A percentile compares a stretch with the other conserved stretches of the same genome.
phyloP scores from a whole-genome alignment of 2,888 invertebrate genomes.

The Coelinius sp. region DNA sequence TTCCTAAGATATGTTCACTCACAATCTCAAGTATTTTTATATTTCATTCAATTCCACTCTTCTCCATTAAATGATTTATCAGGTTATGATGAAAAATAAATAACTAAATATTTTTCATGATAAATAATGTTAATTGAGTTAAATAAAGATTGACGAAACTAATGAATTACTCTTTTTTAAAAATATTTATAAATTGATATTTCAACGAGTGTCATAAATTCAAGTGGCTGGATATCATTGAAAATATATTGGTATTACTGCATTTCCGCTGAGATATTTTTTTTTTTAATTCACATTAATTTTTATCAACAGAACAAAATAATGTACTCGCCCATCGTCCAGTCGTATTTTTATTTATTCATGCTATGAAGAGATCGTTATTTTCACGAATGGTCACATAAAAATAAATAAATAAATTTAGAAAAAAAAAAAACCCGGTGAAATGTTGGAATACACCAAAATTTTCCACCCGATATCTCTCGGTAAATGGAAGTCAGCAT shows the following conservation, averaged over 20 bases:
- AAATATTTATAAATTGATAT: not conserved
- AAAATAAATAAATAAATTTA: not conserved
- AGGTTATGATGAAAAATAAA: not conserved
- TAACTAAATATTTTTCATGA: not conserved
- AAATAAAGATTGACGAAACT: slow-evolving; percentile 9
- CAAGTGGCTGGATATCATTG: not conserved
- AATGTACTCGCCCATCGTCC: not conserved
- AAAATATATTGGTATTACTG: not conserved
- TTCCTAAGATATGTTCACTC: not conserved
- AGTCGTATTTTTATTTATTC: slow-evolving; percentile 16
- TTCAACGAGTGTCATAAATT: not conserved
- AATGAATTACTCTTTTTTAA: slow-evolving; percentile 4
- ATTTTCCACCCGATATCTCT: not conserved
- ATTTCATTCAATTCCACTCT: not conserved
- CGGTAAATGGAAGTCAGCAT: not conserved
- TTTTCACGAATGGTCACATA: not conserved
- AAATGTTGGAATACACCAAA: not conserved
- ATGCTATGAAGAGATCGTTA: slow-evolving; percentile 1
- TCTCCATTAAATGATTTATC: not conserved
- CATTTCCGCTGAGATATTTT: not conserved
- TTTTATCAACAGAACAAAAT: not conserved
- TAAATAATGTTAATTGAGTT: not conserved
- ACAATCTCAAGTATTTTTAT: not conserved
- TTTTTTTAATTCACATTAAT: not conserved
- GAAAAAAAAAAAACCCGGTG: not conserved